A percentile compares a stretch with the other conserved stretches of the same genome.
Evolutionary conservation across 1,140 invertebrate genomes (phyloP).

Genomic region (Penaeus japonicus): DNA sequence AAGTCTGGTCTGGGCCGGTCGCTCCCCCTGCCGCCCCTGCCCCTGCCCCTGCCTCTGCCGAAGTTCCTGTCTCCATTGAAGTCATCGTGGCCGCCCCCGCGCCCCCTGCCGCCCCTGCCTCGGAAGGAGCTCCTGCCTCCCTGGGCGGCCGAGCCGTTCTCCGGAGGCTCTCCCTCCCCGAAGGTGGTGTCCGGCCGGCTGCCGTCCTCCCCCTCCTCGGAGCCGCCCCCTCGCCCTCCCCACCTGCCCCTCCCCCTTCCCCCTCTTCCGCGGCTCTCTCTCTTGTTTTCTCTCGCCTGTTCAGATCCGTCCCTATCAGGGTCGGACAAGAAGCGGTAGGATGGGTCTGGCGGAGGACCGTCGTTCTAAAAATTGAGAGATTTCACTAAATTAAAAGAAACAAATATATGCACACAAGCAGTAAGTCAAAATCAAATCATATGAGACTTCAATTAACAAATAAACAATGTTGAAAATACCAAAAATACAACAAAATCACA

Average conservation of each 20-base stretch:
- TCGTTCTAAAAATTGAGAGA: constrained; percentile 31
- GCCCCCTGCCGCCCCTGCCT: background rate
- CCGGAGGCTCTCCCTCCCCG: background rate
- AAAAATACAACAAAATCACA: no score
- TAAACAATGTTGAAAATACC: no score
- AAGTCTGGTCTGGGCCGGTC: background rate
- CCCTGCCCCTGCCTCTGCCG: background rate
- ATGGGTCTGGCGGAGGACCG: constrained; percentile 42
- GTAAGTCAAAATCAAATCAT: no score
- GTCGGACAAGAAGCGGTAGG: constrained; percentile 44
- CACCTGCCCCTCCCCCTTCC: constrained; percentile 30
- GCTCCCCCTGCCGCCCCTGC: background rate
- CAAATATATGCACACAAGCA: background rate
- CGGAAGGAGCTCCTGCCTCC: background rate
- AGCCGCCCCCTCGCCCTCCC: constrained; percentile 11
- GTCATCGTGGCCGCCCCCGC: background rate
- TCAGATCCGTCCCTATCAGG: constrained; percentile 39
- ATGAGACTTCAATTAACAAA: no score
- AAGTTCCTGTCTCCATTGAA: background rate
- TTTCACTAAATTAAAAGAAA: background rate
- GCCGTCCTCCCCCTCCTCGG: background rate
- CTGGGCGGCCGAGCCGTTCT: background rate
- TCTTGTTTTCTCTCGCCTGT: background rate
- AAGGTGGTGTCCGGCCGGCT: background rate
- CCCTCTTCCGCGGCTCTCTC: constrained; percentile 6